A percentile compares a stretch with the other conserved stretches of the same genome.
phyloP scores from a whole-genome alignment of 2,113 vertebrate genomes.

The Percina caprodes region DNA sequence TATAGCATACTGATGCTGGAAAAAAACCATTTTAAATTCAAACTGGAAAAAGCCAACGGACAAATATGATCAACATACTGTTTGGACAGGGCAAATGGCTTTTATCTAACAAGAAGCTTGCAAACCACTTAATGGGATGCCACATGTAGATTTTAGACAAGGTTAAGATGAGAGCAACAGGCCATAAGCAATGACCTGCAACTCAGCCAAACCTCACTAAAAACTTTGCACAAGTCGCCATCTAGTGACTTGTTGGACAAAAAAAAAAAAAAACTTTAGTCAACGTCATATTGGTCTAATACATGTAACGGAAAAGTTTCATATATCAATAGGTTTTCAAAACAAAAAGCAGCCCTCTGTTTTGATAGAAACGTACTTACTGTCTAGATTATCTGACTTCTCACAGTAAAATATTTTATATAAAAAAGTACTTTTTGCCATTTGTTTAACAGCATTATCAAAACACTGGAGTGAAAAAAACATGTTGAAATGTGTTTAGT shows the following conservation, averaged over 20 bases:
- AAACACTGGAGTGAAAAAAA: constrained; percentile 67
- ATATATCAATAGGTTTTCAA: constrained; percentile 4
- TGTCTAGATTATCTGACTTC: constrained; percentile 31
- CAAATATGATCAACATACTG: not conserved
- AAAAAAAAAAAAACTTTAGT: constrained; percentile 6
- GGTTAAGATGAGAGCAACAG: not conserved
- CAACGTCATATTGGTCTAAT: not conserved
- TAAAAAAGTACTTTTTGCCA: constrained; percentile 63
- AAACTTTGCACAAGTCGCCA: constrained; percentile 32
- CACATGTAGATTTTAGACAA: not conserved
- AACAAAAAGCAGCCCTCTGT: constrained; percentile 42
- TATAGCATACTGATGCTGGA: not conserved
- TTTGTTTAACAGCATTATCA: constrained; percentile 62
- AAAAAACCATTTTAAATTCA: not conserved
- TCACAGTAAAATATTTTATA: constrained; percentile 59
- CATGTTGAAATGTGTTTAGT: constrained; percentile 49
- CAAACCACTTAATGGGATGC: not conserved
- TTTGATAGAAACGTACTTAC: constrained; percentile 33
- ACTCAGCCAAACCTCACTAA: not conserved
- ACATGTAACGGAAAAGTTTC: constrained; percentile 11
- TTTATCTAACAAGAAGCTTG: constrained; percentile 1
- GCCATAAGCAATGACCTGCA: not conserved
- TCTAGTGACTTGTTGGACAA: constrained; percentile 34
- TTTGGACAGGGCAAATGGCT: constrained; percentile 10
- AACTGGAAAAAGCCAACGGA: not conserved